These are phyloP conservation scores for Micrasema minimum DNA, from an alignment of 1,140 invertebrate species.

Conservation along the genomic window DNA sequence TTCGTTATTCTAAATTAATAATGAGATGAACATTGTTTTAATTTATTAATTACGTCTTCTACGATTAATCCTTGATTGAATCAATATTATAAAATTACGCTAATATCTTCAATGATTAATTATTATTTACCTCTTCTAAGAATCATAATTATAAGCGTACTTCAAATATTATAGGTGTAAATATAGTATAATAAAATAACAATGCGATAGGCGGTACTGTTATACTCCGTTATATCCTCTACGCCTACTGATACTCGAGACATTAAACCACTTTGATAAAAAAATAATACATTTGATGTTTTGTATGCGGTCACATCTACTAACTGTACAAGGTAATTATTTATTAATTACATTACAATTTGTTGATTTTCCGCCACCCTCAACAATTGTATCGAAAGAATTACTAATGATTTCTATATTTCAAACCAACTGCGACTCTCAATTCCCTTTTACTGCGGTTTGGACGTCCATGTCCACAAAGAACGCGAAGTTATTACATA, in stretches of 20 bases:
- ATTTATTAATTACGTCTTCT: constrained; percentile 11
- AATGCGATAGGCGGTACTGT: constrained; percentile 18
- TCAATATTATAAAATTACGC: constrained; percentile 37
- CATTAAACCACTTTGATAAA: not conserved
- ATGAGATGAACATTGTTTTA: constrained; percentile 12
- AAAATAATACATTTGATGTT: no score
- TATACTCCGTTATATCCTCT: not conserved
- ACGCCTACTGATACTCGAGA: constrained; percentile 3
- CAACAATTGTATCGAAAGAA: no score
- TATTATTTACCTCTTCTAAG: constrained; percentile 44
- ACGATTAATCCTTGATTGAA: constrained; percentile 33
- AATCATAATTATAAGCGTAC: constrained; percentile 53
- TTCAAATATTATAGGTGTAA: constrained; percentile 51
- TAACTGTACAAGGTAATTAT: no score
- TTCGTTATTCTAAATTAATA: constrained; percentile 30
- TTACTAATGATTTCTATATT: no score
- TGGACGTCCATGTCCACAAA: no score
- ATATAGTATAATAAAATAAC: constrained; percentile 43
- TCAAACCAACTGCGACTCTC: no score
- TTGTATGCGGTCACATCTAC: no score
- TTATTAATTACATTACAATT: no score
- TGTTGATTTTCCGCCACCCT: no score
- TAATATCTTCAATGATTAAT: constrained; percentile 38
- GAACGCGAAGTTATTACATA: no score
- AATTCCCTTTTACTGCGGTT: no score